Conservation (phyloP, 2,113 vertebrate genomes). For the Rhineura floridana region DNA sequence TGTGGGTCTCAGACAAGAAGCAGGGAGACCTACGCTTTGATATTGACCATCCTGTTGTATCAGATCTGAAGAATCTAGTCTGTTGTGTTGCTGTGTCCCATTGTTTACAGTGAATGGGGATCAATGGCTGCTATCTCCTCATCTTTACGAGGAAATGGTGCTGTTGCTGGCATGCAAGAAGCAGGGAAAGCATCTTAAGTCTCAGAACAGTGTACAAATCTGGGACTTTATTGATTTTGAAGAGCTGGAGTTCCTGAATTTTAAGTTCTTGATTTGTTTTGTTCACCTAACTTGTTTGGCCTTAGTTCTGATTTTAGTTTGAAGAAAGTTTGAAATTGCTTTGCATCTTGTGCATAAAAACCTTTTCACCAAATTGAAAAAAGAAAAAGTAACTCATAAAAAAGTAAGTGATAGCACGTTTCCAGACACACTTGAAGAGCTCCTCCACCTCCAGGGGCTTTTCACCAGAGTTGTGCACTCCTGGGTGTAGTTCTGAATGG, state of each 20-base stretch:
- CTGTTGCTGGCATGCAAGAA: conserved; percentile 78
- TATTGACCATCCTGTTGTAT: conserved; percentile 76
- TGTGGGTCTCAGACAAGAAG: conserved; percentile 78
- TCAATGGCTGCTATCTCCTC: conserved; percentile 78
- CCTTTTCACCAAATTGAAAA: conserved; percentile 80
- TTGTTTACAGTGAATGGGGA: conserved; percentile 75
- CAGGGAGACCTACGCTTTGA: conserved; percentile 75
- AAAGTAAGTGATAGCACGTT: conserved; percentile 79
- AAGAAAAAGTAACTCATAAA: conserved; percentile 76
- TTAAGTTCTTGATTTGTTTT: conserved; percentile 82
- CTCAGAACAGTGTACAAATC: conserved; percentile 73
- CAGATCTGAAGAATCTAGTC: conserved; percentile 75
- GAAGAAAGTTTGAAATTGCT: conserved; percentile 77
- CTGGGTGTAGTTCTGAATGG: conserved; percentile 81
- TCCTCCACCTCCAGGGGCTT: conserved; percentile 80
- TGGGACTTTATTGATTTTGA: conserved; percentile 79
- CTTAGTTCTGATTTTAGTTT: conserved; percentile 79
- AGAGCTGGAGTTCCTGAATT: conserved; percentile 83
- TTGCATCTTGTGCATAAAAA: conserved; percentile 79
- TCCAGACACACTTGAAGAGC: conserved; percentile 74
- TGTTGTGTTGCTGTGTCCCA: conserved; percentile 69
- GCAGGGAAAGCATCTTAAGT: conserved; percentile 75
- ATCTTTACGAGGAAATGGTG: conserved; percentile 77
- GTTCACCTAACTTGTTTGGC: conserved; percentile 78
- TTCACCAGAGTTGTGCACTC: conserved; percentile 73